Percentiles rank a stretch among this genome's conserved stretches.
phyloP scores from a whole-genome alignment of 2,113 vertebrate species.

The Xiphophorus maculatus region DNA sequence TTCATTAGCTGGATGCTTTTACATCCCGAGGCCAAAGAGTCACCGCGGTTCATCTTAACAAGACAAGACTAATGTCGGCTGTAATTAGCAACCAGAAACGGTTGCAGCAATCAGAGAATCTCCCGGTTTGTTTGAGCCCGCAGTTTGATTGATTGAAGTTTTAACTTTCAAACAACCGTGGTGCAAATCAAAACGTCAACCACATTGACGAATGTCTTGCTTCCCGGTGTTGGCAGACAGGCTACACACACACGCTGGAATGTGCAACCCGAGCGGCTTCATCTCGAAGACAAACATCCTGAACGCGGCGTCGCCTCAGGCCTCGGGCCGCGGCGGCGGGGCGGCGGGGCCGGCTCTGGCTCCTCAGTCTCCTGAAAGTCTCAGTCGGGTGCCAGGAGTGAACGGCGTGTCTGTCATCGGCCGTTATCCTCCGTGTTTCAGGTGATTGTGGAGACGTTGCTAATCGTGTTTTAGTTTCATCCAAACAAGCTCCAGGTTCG shows the following conservation, averaged over 20 bases:
- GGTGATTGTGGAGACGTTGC: slow-evolving; percentile 25
- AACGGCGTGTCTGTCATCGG: slow-evolving; percentile 25
- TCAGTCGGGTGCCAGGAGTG: slow-evolving; percentile 45
- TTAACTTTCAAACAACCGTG: not conserved
- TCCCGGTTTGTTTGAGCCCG: not conserved
- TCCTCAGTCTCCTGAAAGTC: slow-evolving; percentile 41
- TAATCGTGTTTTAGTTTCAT: slow-evolving; percentile 43
- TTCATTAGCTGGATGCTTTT: slow-evolving; percentile 4
- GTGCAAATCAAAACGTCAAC: slow-evolving; percentile 23
- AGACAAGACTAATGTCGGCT: slow-evolving; percentile 32
- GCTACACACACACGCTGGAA: slow-evolving; percentile 48
- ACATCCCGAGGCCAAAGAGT: slow-evolving; percentile 1
- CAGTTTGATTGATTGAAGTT: slow-evolving; percentile 7
- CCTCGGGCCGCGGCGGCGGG: slow-evolving; percentile 32
- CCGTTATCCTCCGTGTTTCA: slow-evolving; percentile 41
- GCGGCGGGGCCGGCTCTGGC: slow-evolving; percentile 30
- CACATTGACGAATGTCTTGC: slow-evolving; percentile 20
- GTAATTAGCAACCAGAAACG: slow-evolving; percentile 4
- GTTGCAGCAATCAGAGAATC: not conserved
- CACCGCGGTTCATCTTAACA: slow-evolving; percentile 23
- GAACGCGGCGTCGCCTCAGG: slow-evolving; percentile 40
- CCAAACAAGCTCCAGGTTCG: slow-evolving; percentile 29
- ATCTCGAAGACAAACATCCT: slow-evolving; percentile 39
- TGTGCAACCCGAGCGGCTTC: slow-evolving; percentile 45
- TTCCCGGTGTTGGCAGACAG: slow-evolving; percentile 17